These are phyloP conservation scores for Schizaphis graminum DNA, from an alignment of 2,888 invertebrate species.

Conservation along the genomic window DNA sequence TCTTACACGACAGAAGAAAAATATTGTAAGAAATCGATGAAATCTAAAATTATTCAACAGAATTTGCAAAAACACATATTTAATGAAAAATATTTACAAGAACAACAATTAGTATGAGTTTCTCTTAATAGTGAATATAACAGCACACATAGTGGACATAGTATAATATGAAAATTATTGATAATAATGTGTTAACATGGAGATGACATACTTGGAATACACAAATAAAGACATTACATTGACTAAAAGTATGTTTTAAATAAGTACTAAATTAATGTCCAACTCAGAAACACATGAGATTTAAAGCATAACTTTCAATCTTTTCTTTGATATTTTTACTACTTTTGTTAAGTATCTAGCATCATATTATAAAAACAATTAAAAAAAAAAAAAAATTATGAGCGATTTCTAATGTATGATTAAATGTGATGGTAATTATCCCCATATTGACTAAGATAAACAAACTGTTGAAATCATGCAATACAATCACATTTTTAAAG, in stretches of 20 bases:
- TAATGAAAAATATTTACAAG: constrained; percentile 48
- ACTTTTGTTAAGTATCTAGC: neutral
- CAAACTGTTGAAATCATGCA: constrained; percentile 58
- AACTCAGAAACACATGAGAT: neutral
- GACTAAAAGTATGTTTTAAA: constrained; percentile 45
- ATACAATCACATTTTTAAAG: constrained; percentile 41
- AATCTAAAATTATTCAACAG: neutral
- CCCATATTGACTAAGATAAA: constrained; percentile 65
- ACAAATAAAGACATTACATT: constrained; percentile 35
- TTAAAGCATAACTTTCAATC: neutral
- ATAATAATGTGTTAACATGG: neutral
- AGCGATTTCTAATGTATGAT: constrained; percentile 47
- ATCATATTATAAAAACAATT: constrained; percentile 16
- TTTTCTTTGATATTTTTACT: neutral
- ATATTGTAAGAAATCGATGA: constrained; percentile 12
- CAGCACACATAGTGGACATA: neutral
- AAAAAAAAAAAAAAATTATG: constrained; percentile 40
- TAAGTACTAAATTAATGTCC: constrained; percentile 16
- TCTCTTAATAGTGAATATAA: constrained; percentile 28
- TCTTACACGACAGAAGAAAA: constrained; percentile 9
- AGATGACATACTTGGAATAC: constrained; percentile 38
- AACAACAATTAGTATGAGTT: constrained; percentile 13
- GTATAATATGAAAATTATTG: constrained; percentile 40
- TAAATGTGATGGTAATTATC: constrained; percentile 63
- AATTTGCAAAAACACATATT: neutral